Evolutionary conservation across 2,888 invertebrate species (phyloP).

Genomic region (Monopis laevigella): DNA sequence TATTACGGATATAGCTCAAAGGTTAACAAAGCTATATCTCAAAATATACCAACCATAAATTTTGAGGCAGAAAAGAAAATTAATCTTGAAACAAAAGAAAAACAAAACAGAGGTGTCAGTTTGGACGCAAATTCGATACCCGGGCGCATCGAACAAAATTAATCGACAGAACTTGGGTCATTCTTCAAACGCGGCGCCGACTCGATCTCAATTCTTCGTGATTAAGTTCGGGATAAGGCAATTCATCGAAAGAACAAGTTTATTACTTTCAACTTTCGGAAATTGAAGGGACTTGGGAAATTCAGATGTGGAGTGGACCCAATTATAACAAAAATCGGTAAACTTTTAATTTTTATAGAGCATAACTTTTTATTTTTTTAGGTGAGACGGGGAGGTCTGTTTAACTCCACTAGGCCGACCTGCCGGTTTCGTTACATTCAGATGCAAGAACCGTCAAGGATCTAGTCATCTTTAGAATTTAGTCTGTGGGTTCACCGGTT

Average conservation of each 20-base stretch:
- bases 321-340: slow-evolving; percentile 45
- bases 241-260: slow-evolving; percentile 53
- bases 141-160: slow-evolving; percentile 28
- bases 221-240: slow-evolving; percentile 50
- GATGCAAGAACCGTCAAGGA: too few species aligned
- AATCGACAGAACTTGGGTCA: slow-evolving; percentile 31
- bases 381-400: too few species aligned
- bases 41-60: too few species aligned
- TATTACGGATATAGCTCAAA: too few species aligned
- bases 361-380: neutral
- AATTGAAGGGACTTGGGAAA: slow-evolving; percentile 36
- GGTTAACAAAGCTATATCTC: too few species aligned
- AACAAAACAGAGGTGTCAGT: slow-evolving; percentile 13
- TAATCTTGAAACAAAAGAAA: too few species aligned
- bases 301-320: slow-evolving; percentile 40
- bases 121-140: slow-evolving; percentile 18
- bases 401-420: too few species aligned
- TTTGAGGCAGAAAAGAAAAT: too few species aligned
- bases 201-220: slow-evolving; percentile 28
- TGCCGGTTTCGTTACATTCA: too few species aligned
- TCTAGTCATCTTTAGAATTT: too few species aligned
- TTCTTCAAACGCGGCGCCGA: slow-evolving; percentile 29
- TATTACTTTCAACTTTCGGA: slow-evolving; percentile 46
- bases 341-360: slow-evolving; percentile 16
- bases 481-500: too few species aligned